These are phyloP conservation scores for Rynchops niger DNA, from an alignment of 2,113 vertebrate species.

Conservation along the genomic window DNA sequence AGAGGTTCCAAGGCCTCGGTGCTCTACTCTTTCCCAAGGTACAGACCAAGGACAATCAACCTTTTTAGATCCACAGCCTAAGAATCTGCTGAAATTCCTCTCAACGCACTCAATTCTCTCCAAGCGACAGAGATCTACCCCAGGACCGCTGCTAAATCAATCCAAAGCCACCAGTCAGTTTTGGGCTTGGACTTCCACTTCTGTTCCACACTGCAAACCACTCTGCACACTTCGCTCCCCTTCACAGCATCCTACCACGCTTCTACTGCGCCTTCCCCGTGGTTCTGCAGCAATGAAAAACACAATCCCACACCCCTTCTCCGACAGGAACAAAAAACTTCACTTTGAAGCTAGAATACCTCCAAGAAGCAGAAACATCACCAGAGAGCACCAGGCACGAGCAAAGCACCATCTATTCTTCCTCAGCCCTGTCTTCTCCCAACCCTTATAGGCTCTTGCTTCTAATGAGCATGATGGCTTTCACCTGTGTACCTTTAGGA, in stretches of 20 bases:
- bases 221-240: not conserved
- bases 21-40: not conserved
- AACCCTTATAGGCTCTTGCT: not conserved
- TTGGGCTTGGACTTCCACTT: not conserved
- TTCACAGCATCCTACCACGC: not conserved
- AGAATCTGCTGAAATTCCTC: not conserved
- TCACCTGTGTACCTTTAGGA: not conserved
- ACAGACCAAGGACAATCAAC: not conserved
- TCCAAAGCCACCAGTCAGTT: no score
- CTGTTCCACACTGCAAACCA: not conserved
- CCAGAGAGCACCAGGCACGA: not conserved
- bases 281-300: not conserved
- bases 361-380: accelerated
- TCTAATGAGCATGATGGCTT: not conserved
- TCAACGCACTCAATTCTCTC: not conserved
- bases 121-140: not conserved
- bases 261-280: accelerated
- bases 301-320: not conserved
- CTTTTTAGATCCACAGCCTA: not conserved
- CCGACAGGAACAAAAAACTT: not conserved
- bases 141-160: not conserved
- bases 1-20: not conserved
- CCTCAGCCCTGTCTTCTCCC: not conserved
- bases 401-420: not conserved
- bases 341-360: not conserved